Percentiles rank a stretch among this genome's conserved stretches.
These are phyloP conservation scores for Anastrepha ludens DNA, from an alignment of 1,140 invertebrate genomes.

Conservation along the genomic window DNA sequence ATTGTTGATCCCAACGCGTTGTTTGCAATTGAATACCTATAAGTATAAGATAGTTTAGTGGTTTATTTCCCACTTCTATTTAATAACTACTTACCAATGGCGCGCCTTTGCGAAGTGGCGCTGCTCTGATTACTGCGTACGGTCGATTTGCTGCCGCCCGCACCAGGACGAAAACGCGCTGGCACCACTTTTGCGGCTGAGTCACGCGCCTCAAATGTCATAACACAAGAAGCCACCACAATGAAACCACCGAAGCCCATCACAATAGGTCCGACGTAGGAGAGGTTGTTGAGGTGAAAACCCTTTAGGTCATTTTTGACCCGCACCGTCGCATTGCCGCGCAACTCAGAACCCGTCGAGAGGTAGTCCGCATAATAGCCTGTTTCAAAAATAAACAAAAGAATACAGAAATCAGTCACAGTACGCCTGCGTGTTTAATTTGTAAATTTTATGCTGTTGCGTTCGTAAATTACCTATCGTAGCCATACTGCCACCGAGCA, in stretches of 20 bases:
- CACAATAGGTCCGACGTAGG: constrained; percentile 92
- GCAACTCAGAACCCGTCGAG: constrained; percentile 83
- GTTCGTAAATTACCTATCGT: constrained; percentile 83
- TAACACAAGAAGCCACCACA: constrained; percentile 94
- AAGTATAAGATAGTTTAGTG: neutral
- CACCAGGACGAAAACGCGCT: constrained; percentile 80
- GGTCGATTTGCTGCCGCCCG: constrained; percentile 69
- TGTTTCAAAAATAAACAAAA: constrained; percentile 66
- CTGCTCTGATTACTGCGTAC: constrained; percentile 73
- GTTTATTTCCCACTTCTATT: too few relatives aligned
- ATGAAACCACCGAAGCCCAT: constrained; percentile 96
- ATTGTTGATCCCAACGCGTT: constrained; percentile 79
- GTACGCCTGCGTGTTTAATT: neutral
- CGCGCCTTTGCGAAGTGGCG: constrained; percentile 70
- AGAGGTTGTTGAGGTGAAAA: constrained; percentile 91
- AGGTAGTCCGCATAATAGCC: constrained; percentile 89
- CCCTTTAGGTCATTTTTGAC: constrained; percentile 87
- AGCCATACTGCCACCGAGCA: constrained; percentile 91
- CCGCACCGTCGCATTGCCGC: constrained; percentile 84
- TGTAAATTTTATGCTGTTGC: too few relatives aligned
- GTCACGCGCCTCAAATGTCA: constrained; percentile 93
- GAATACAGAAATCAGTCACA: neutral
- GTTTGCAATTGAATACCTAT: constrained; percentile 75
- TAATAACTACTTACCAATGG: constrained; percentile 70
- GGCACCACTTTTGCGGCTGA: constrained; percentile 91